A percentile compares a stretch with the other conserved stretches of the same genome.
Evolutionary conservation across 1,140 invertebrate genomes (phyloP).

Genomic region (Zaprionus nigranus): DNA sequence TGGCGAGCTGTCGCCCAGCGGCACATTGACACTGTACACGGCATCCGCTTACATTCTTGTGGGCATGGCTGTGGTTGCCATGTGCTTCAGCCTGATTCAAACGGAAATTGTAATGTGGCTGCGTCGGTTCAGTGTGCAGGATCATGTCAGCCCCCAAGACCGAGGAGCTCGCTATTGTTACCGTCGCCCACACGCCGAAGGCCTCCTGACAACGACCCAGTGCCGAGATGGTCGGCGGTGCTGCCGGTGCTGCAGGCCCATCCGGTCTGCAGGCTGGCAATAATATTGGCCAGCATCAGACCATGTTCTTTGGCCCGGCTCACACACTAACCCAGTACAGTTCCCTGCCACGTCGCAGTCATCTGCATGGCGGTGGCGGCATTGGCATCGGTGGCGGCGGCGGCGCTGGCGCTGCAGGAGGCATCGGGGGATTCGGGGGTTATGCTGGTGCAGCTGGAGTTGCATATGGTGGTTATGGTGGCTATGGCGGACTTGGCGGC

Average conservation of each 20-base stretch:
- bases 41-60: slow-evolving; percentile 94
- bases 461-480: neutral
- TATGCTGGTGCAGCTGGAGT: neutral
- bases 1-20: slow-evolving; percentile 91
- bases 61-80: slow-evolving; percentile 97
- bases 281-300: slow-evolving; percentile 76
- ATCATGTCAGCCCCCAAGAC: slow-evolving; percentile 77
- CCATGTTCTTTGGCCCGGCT: slow-evolving; percentile 82
- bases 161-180: slow-evolving; percentile 80
- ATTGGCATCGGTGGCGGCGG: neutral
- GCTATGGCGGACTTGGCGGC: neutral
- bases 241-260: neutral
- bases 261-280: slow-evolving; percentile 36
- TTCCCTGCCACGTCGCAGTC: slow-evolving; percentile 77
- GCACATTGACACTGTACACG: slow-evolving; percentile 87
- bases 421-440: neutral
- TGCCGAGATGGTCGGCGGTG: slow-evolving; percentile 42
- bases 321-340: slow-evolving; percentile 77
- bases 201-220: slow-evolving; percentile 84
- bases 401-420: neutral
- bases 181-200: slow-evolving; percentile 80
- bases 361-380: slow-evolving; percentile 51
- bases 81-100: slow-evolving; percentile 98
- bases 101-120: slow-evolving; percentile 92
- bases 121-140: slow-evolving; percentile 86